phyloP scores from a whole-genome alignment of 2,113 vertebrate species.

The Periophthalmodon schlosseri region DNA sequence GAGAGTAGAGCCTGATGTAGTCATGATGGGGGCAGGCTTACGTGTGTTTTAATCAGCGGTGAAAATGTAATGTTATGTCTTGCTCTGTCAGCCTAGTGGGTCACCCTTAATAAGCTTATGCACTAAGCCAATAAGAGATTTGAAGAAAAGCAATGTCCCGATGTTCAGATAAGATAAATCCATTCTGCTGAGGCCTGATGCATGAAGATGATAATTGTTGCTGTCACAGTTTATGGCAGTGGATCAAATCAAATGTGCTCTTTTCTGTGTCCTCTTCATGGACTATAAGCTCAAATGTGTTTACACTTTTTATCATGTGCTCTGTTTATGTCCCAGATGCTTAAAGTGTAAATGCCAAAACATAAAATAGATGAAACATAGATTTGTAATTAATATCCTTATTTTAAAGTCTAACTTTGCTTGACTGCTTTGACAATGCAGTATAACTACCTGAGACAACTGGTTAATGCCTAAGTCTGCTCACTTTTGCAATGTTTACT shows the following conservation, averaged over 20 bases:
- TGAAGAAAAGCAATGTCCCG: constrained; percentile 60
- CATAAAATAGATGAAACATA: too few relatives aligned
- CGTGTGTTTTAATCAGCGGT: constrained; percentile 45
- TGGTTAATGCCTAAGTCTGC: too few relatives aligned
- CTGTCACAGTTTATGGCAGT: constrained; percentile 52
- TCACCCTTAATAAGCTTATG: constrained; percentile 68
- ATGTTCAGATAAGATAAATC: constrained; percentile 71
- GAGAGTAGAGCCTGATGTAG: constrained; percentile 31
- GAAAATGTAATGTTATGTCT: constrained; percentile 59
- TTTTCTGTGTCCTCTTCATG: constrained; percentile 38
- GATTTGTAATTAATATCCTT: too few relatives aligned
- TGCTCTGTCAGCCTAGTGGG: constrained; percentile 54
- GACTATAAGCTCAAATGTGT: constrained; percentile 1
- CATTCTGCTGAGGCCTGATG: constrained; percentile 37
- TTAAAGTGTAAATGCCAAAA: neutral
- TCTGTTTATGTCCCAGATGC: neutral
- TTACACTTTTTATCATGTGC: neutral
- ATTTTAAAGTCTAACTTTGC: neutral
- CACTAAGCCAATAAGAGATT: constrained; percentile 67
- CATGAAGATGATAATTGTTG: constrained; percentile 48
- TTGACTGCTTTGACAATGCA: too few relatives aligned
- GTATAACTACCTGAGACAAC: neutral
- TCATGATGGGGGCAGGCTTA: constrained; percentile 9
- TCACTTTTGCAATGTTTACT: too few relatives aligned
- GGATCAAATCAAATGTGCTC: constrained; percentile 60